Evolutionary conservation across 37 sponge, comb jelly and placozoan species (phyloP).

Genomic region (Aplysina aerophoba): DNA sequence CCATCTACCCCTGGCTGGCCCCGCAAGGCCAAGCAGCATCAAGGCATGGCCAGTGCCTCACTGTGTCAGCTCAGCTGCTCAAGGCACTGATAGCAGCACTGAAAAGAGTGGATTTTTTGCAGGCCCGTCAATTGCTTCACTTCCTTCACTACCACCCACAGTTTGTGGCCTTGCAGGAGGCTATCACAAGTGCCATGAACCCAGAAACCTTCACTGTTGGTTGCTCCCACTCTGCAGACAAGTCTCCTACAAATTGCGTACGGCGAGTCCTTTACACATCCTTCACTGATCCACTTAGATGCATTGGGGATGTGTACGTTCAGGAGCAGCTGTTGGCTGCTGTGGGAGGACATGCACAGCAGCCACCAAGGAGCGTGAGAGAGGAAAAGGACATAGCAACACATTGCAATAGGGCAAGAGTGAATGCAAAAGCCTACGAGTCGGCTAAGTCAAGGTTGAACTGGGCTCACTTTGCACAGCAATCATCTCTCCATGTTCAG

Average conservation of each 20-base stretch:
- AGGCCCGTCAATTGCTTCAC: too few species aligned
- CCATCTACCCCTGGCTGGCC: too few species aligned
- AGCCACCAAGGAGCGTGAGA: background rate
- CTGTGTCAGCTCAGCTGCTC: too few species aligned
- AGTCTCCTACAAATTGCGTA: too few species aligned
- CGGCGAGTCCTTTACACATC: background rate
- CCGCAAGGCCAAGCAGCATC: too few species aligned
- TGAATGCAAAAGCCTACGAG: too few species aligned
- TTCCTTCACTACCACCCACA: constrained; percentile 2
- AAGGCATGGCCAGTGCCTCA: too few species aligned
- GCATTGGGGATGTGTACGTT: constrained; percentile 1
- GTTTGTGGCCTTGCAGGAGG: background rate
- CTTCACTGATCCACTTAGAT: background rate
- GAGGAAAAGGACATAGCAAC: background rate
- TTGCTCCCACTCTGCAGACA: too few species aligned
- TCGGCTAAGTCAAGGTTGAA: background rate
- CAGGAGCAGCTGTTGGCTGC: constrained; percentile 19
- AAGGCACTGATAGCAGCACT: too few species aligned
- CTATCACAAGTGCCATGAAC: too few species aligned
- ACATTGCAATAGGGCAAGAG: background rate
- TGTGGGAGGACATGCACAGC: background rate
- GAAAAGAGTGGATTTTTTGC: too few species aligned
- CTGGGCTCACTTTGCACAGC: background rate
- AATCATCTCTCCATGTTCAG: background rate
- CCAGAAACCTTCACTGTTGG: too few species aligned